Evolutionary conservation across 2,113 vertebrate species (phyloP).

Genomic region (Nyctereutes procyonoides): DNA sequence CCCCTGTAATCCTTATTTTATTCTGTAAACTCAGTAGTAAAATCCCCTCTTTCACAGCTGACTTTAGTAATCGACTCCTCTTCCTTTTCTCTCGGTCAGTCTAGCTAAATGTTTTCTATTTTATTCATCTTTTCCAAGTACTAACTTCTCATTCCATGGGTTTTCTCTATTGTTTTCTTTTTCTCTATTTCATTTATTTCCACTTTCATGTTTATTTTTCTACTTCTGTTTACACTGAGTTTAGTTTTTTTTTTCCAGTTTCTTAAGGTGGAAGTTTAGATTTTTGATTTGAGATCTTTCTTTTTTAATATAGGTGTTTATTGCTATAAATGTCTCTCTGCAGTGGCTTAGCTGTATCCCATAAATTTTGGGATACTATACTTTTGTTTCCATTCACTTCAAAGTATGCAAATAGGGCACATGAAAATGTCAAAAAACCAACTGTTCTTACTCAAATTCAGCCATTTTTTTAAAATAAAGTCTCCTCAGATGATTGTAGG

Average conservation of each 20-base stretch:
- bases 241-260: neutral
- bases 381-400: neutral
- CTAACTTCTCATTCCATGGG: neutral
- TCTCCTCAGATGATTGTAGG: neutral
- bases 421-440: neutral
- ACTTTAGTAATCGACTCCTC: neutral
- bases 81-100: neutral
- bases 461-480: neutral
- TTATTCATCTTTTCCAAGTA: neutral
- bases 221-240: neutral
- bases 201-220: neutral
- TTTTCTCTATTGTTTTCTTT: neutral
- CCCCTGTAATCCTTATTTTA: neutral
- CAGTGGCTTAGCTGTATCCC: neutral
- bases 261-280: neutral
- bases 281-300: neutral
- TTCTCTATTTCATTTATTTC: neutral
- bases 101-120: neutral
- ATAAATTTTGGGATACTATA: neutral
- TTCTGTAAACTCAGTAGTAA: neutral
- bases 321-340: neutral
- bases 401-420: neutral
- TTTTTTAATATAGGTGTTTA: neutral
- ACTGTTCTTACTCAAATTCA: neutral
- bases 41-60: neutral